Base-by-base conservation (phyloP, 2,113 vertebrate genomes). In the Pleuronectes platessa region DNA sequence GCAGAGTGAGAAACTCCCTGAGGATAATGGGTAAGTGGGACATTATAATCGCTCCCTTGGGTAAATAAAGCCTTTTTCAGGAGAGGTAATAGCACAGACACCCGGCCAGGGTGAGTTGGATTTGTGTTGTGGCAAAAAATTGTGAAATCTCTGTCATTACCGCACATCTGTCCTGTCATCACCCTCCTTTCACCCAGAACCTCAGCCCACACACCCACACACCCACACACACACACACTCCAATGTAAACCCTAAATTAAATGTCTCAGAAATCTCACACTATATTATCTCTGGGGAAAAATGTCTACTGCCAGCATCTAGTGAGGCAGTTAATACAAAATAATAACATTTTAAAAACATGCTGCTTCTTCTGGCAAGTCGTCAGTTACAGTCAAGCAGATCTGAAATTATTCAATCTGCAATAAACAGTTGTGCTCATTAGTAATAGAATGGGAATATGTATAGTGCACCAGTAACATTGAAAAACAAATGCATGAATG, bases 101-200 rank as follows among this genome's bases (percentile, higher is more conserved):
- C 71, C 18, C 65, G 54, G n/a, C 74, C 53, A 64, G 86, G 75
- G 70, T 78, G 58, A 76, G 54, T 87, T 79, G 73, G 84, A 87
- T 79, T 81, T 87, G 76, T 88, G 82, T 85, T 84, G 84, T 87
- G 88, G 86, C 78, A 69, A 73, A 54, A 86, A 84, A 74, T 70
- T 31, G 47, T 71, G 23, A 81, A 85, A 89, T 88, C 81, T 81
- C 79, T 86, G 87, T 91, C 78, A 85, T 88, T 83, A 77, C 74
- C 40, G 62, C 5, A 9, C 80, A 70, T 81, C 67, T 77, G 86
- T 87, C 83, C 86, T 89, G 73, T 92, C 87, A 89, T 91, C 85
- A 81, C 69, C 26, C 53, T 79, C 3, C 59, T 64, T 85, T 88
- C 74, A 67, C 26, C 76, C 85, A 84, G 71, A 87, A 73, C 62